Conservation (phyloP, 2,113 vertebrate species). For the Dipodomys ordii region DNA sequence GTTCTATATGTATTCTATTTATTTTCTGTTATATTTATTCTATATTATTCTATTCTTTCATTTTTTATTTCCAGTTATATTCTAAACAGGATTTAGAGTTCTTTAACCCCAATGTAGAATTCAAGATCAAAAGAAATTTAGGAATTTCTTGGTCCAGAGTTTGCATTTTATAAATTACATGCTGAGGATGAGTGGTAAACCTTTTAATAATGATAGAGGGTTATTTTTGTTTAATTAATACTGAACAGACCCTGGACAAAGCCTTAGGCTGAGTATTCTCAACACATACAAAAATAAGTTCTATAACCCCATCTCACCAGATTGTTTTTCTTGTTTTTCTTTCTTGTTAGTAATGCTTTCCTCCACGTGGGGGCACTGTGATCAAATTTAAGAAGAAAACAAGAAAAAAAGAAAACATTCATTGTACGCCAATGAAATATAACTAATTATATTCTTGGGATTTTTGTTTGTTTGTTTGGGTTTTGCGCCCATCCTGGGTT, state of each 20-base stretch:
- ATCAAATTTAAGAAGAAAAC: slow-evolving; percentile 79
- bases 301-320: not conserved
- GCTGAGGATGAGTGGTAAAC: not conserved
- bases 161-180: not conserved
- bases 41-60: too few species aligned
- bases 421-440: not conserved
- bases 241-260: not conserved
- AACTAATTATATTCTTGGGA: not conserved
- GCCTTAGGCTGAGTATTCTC: not conserved
- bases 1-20: too few species aligned
- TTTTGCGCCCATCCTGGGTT: too few species aligned
- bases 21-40: too few species aligned
- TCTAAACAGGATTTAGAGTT: not conserved
- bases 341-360: slow-evolving; percentile 56
- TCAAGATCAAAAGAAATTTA: not conserved
- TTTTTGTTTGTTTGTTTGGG: too few species aligned
- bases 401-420: too few species aligned
- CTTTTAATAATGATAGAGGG: not conserved
- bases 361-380: slow-evolving; percentile 88
- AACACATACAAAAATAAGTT: not conserved
- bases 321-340: slow-evolving; percentile 22
- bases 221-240: not conserved
- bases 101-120: not conserved
- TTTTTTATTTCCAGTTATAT: not conserved
- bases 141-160: not conserved